These are phyloP conservation scores for Hemithea aestivaria DNA, from an alignment of 2,888 invertebrate genomes.

Conservation along the genomic window DNA sequence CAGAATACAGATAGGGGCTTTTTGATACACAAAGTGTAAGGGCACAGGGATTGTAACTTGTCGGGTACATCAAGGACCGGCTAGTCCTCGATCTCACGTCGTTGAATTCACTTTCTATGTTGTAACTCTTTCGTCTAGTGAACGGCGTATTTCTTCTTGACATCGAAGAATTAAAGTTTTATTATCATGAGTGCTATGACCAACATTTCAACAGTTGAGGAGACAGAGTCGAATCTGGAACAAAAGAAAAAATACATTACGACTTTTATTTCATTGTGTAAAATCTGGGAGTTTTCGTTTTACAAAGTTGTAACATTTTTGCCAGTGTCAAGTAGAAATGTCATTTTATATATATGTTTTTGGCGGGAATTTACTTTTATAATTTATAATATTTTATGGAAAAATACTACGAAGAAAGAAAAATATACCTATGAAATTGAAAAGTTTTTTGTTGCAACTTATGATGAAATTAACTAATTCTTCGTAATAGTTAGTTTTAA, in stretches of 20 bases:
- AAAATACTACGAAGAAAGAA: too few relatives aligned
- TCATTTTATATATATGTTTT: too few relatives aligned
- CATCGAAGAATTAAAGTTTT: constrained; percentile 73
- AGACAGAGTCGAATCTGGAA: constrained; percentile 56
- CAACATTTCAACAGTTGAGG: constrained; percentile 60
- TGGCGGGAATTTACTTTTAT: too few relatives aligned
- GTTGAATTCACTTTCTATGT: constrained; percentile 64
- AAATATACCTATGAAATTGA: too few relatives aligned
- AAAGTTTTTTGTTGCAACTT: too few relatives aligned
- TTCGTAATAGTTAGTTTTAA: too few relatives aligned
- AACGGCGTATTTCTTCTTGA: constrained; percentile 55
- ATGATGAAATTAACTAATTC: too few relatives aligned
- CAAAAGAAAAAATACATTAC: constrained; percentile 41
- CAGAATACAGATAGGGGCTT: constrained; percentile 73
- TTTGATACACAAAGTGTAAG: constrained; percentile 70
- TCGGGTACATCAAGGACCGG: constrained; percentile 78
- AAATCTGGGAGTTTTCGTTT: too few relatives aligned
- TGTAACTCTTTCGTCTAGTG: constrained; percentile 50
- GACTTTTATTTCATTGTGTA: too few relatives aligned
- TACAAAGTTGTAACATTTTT: too few relatives aligned
- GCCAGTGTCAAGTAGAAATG: too few relatives aligned
- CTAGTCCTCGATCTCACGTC: constrained; percentile 73
- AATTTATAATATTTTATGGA: too few relatives aligned
- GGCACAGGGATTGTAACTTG: constrained; percentile 72
- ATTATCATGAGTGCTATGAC: constrained; percentile 38